Percentiles rank a stretch among this genome's conserved stretches.
phyloP scores from a whole-genome alignment of 2,888 invertebrate genomes.

The Camptogramma bilineatum region DNA sequence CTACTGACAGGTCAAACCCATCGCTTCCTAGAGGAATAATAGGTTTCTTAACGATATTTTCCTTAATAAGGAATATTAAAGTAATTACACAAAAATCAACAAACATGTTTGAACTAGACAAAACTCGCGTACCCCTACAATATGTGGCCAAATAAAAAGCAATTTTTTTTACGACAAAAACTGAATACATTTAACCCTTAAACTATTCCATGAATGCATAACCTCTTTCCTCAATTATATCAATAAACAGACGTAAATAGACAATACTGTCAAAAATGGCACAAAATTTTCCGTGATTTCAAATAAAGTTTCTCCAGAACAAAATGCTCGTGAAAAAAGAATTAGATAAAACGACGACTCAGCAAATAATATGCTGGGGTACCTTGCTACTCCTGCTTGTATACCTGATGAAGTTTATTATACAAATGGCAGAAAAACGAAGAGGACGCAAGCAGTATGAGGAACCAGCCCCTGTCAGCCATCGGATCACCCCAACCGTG shows the following conservation, averaged over 20 bases:
- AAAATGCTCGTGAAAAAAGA: slow-evolving; percentile 62
- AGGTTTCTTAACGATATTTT: too few relatives aligned
- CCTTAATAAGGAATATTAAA: too few relatives aligned
- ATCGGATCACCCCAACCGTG: neutral
- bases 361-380: slow-evolving; percentile 54
- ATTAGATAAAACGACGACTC: slow-evolving; percentile 47
- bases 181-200: neutral
- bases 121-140: too few relatives aligned
- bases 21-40: too few relatives aligned
- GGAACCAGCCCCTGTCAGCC: neutral
- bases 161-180: neutral
- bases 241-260: neutral
- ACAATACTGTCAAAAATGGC: slow-evolving; percentile 9
- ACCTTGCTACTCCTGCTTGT: slow-evolving; percentile 51
- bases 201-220: neutral
- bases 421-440: slow-evolving; percentile 33
- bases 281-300: slow-evolving; percentile 29
- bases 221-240: slow-evolving; percentile 4
- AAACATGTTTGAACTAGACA: too few relatives aligned
- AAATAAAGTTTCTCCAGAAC: slow-evolving; percentile 20
- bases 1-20: too few relatives aligned
- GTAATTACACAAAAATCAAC: too few relatives aligned
- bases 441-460: slow-evolving; percentile 19
- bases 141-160: too few relatives aligned
- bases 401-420: slow-evolving; percentile 55